Evolutionary conservation across 1,140 invertebrate species (phyloP), one percentile per base, ranked within the genome.

Genomic region (Macrobrachium rosenbergii): DNA sequence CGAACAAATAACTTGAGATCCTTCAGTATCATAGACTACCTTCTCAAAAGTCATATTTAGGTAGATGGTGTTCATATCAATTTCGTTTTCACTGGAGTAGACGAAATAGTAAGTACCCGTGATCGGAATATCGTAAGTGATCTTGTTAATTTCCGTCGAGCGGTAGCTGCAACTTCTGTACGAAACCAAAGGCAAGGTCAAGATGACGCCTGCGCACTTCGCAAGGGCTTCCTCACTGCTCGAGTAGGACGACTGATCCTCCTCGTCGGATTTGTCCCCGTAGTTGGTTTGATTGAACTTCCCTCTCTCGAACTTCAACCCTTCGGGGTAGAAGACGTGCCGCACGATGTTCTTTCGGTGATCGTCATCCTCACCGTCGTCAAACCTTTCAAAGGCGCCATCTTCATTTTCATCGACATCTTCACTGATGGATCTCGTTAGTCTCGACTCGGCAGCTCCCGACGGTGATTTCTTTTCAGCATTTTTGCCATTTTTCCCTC

Each of bases 11-110:
- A 86, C 86, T 23, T 92, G 91, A 11, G 93, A 91, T 0, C 91
- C 75, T 94, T 93, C 92, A 0, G 95, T 93, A 90, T 96, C 93
- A 90, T 96, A 96, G 3, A 94, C 92, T 0, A 94, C 95, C 92
- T 95, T 95, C 88, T 95, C 92, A 7, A 96, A 91, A 62, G 95
- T 93, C 91, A 96, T 95, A 63, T 93, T 93, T 10, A 95, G 94
- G 19, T 79, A 89, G 16, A 91, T 64, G 23, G 82, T 63, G 52
- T 89, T 89, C 60, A 73, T 63, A 16, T 87, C 59, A 1, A 95
- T 93, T 91, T 96, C 96, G 90, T 96, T 96, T 90, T 96, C 95
- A 17, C 95, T 96, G 90, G 95, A 95, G 92, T 96, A 96, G 0
- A 96, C 95, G 91, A 96, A 96, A 92, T 96, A 89, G 21, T 89